Evolutionary conservation across 2,888 invertebrate species (phyloP), one percentile per base, ranked within the genome.

Genomic region (Plebejus anna): DNA sequence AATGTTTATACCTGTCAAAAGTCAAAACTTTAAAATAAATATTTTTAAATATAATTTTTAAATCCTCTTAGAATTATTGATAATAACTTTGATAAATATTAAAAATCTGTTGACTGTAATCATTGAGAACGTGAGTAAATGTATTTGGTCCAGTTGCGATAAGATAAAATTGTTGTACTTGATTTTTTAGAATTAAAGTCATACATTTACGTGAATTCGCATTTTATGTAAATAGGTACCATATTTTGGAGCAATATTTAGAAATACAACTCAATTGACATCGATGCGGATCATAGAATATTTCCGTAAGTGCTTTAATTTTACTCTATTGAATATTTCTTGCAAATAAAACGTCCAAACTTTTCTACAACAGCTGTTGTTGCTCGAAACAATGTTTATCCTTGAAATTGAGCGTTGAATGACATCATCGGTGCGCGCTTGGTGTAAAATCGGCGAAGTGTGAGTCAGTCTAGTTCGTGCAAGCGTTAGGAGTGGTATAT

Each of bases 401-500:
- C 32, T 66, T 66, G 66, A 66, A 66, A 66, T 32, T 13, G 66
- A 66, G 32, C 32, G 66, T 16, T 66, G 66, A 66, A 36, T 66
- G 66, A 66, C 66, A 66, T 66, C 66, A 66, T 66, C 66, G 66
- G 66, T 66, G 66, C 66, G 66, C 66, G 36, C 32, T 66, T 36
- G 32, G 66, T 36, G 32, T 66, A 66, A 66, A 66, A 66, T 66
- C 36, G 32, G 66, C 32, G 66, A 36, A 36, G 16, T 66, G 32
- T 66, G 66, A 66, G 66, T 66, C 66, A 66, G 66, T 66, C 32
- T 66, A 66, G 66, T 36, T 66, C 5, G 66, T 36, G 22, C 66
- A 13, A 66, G 5, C 66, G 13, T 1, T 66, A 36, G 66, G 32
- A 32, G 32, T 32, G 66, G 66, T 61, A 11, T 11, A 66, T 66